Base-by-base conservation (phyloP, 2,113 vertebrate genomes). In the Melozone crissalis region DNA sequence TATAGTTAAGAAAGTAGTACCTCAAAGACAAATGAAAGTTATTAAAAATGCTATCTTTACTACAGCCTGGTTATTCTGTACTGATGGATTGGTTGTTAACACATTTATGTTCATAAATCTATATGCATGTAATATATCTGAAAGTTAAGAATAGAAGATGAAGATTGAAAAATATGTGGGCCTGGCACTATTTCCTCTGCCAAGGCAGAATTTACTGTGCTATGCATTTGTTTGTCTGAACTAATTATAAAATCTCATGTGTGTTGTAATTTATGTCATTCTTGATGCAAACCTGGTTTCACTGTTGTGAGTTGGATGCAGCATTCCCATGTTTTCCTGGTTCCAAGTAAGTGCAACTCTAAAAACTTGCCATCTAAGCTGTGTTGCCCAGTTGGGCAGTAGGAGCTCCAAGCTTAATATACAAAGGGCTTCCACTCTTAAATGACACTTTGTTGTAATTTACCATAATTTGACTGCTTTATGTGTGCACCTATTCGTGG, bases 11-110 rank as follows among this genome's bases (percentile, higher is more conserved):
- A 82, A 95, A 93, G 61, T 91, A 86, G 62, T 96, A 80, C 74
- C 93, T 94, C n/a, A 73, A 57, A 78, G 39, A 59, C 11, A 84
- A 97, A 87, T 79, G 19, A 93, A 78, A 72, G 19, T 58, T 51
- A 39, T 49, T 83, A 14, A 49, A 96, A 92, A 81, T 85, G 14
- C 3, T 57, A 23, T 44, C 35, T 91, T 69, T 55, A 54, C 39
- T 43, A 67, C 46, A 91, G 44, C 28, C 77, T 76, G 41, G 15
- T 35, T 94, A 49, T 43, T 84, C 26, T 84, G 67, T 17, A 89
- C 52, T 89, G 35, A 41, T 23, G 7, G 20, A 41, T 15, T 47
- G 3, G 21, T 52, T 80, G 41, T 67, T 58, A 69, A 22, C 79
- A 43, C 7, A 15, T 74, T 30, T 41, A n/a, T 69, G 7, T 67